Percentiles rank a stretch among this genome's conserved stretches.
Conservation (phyloP, 92 coral and sea anemone species). For the Palythoa grandis region DNA sequence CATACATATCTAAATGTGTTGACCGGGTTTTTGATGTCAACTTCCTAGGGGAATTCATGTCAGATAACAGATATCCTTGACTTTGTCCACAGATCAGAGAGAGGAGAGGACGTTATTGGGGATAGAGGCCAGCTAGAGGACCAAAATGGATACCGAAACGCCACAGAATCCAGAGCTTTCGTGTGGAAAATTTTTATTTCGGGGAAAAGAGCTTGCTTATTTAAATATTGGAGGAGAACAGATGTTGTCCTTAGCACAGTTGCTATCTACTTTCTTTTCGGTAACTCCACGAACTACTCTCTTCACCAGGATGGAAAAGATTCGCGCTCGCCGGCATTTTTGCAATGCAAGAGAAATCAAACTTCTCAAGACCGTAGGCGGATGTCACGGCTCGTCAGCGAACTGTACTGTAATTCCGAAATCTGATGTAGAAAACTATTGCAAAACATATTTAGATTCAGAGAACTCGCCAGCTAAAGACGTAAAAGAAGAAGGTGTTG, state of each 20-base stretch:
- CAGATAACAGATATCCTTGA: conserved; percentile 40
- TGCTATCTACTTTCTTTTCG: conserved; percentile 76
- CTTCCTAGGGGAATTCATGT: conserved; percentile 46
- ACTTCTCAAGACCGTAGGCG: conserved; percentile 88
- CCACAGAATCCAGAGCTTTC: conserved; percentile 46
- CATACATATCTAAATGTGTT: not conserved
- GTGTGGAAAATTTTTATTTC: conserved; percentile 83
- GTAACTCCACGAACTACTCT: conserved; percentile 88
- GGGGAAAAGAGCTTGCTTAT: conserved; percentile 89
- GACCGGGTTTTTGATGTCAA: conserved; percentile 41
- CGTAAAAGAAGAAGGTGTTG: conserved; percentile 18
- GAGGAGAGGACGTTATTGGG: conserved; percentile 40
- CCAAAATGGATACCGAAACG: conserved; percentile 50
- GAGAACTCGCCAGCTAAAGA: conserved; percentile 12
- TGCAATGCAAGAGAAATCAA: conserved; percentile 81
- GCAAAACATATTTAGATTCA: conserved; percentile 72
- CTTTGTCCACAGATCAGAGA: conserved; percentile 51
- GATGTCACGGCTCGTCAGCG: conserved; percentile 94
- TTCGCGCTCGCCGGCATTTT: conserved; percentile 90
- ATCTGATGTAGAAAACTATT: conserved; percentile 83
- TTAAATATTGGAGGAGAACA: conserved; percentile 82
- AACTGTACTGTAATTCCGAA: conserved; percentile 87
- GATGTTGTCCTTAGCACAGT: conserved; percentile 87
- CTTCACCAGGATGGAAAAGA: conserved; percentile 94
- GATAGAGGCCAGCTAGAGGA: conserved; percentile 9